Conservation (phyloP, 1,140 invertebrate genomes). For the Drosophila kanapiae region DNA sequence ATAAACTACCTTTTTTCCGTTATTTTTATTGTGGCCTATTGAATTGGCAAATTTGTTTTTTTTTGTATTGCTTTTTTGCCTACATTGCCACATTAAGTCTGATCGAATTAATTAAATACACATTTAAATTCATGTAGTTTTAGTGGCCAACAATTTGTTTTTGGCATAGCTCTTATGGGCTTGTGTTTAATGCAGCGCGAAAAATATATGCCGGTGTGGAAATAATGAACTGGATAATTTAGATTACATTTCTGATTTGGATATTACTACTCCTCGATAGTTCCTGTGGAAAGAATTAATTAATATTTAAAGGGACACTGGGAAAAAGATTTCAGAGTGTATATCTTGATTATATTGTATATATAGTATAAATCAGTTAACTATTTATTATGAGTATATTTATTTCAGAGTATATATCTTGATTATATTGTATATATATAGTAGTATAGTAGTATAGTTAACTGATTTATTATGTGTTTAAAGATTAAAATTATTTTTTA, state of each 20-base stretch:
- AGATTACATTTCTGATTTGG: conserved; percentile 2
- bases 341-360: too few relatives aligned
- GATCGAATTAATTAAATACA: conserved; percentile 53
- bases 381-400: too few relatives aligned
- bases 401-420: too few relatives aligned
- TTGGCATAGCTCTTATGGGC: conserved; percentile 9
- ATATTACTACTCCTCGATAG: neutral
- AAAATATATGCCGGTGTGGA: conserved; percentile 11
- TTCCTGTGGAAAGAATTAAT: conserved; percentile 1
- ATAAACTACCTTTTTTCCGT: conserved; percentile 1
- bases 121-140: conserved; percentile 39
- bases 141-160: conserved; percentile 33
- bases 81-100: conserved; percentile 28
- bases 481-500: too few relatives aligned
- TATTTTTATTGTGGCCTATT: conserved; percentile 32
- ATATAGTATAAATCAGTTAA: too few relatives aligned
- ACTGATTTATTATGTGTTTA: too few relatives aligned
- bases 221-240: conserved; percentile 30
- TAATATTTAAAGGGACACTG: neutral
- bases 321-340: too few relatives aligned
- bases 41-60: conserved; percentile 39
- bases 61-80: neutral
- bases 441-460: too few relatives aligned
- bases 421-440: too few relatives aligned
- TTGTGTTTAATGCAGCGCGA: conserved; percentile 19